phyloP scores from a whole-genome alignment of 2,888 invertebrate genomes.

The Drosophila nigricruria region DNA sequence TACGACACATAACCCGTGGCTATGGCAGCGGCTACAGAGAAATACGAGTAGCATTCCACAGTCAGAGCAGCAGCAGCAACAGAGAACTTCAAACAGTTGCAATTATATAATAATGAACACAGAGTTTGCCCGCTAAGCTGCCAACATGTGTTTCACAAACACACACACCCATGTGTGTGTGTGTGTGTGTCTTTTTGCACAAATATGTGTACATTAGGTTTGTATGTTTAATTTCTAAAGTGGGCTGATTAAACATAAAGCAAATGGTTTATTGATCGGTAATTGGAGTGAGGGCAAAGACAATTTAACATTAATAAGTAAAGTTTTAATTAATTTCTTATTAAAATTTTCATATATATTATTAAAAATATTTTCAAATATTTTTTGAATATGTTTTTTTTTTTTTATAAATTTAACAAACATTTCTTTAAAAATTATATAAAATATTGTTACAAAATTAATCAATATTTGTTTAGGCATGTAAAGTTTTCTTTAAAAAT shows the following conservation, averaged over 20 bases:
- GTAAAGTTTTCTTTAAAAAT: too few species aligned
- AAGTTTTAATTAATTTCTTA: neutral
- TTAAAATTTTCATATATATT: neutral
- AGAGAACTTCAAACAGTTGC: conserved; percentile 73
- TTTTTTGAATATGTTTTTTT: neutral
- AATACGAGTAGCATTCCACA: conserved; percentile 26
- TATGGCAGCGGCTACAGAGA: conserved; percentile 39
- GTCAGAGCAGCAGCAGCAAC: conserved; percentile 16
- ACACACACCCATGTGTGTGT: neutral
- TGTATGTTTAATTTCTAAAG: conserved; percentile 24
- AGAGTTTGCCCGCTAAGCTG: conserved; percentile 45
- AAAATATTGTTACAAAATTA: too few species aligned
- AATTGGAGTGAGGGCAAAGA: neutral
- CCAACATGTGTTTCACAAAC: conserved; percentile 32
- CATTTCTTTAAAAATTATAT: too few species aligned
- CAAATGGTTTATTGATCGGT: neutral
- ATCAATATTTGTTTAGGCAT: too few species aligned
- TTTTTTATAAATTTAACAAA: too few species aligned
- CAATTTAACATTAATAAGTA: neutral
- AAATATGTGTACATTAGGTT: conserved; percentile 15
- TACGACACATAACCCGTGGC: conserved; percentile 70
- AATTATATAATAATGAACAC: conserved; percentile 73
- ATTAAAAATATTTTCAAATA: neutral
- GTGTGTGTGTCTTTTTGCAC: neutral
- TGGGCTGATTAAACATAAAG: conserved; percentile 41